Evolutionary conservation across 2,888 invertebrate genomes (phyloP).

Genomic region (Conomelus anceps): DNA sequence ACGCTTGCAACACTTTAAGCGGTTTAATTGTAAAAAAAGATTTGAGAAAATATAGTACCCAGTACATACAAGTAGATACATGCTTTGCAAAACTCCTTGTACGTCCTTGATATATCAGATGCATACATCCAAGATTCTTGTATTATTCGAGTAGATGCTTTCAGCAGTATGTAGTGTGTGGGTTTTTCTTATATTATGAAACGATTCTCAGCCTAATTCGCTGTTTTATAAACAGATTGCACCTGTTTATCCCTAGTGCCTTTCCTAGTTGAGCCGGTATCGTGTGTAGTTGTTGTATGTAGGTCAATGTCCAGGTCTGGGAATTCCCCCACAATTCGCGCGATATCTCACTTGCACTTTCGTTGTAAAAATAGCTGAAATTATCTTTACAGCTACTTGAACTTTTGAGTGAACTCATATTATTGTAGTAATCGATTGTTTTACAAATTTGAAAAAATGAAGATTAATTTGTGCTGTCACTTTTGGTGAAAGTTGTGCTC

Average conservation of each 20-base stretch:
- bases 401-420: not conserved
- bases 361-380: too few relatives aligned
- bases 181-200: not conserved
- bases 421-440: too few relatives aligned
- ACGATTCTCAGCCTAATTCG: not conserved
- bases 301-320: not conserved
- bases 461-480: too few relatives aligned
- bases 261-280: not conserved
- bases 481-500: too few relatives aligned
- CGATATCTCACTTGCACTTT: not conserved
- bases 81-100: not conserved
- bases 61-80: not conserved
- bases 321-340: not conserved
- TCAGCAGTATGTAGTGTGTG: not conserved
- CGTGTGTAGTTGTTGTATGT: not conserved
- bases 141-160: not conserved
- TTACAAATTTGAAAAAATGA: too few relatives aligned
- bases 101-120: not conserved
- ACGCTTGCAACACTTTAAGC: not conserved
- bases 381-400: too few relatives aligned
- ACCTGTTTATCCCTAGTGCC: not conserved
- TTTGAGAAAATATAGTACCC: not conserved
- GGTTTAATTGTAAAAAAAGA: not conserved
- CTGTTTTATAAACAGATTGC: too few relatives aligned
- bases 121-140: not conserved